These are phyloP conservation scores for Chrysopilus asiliformis DNA, from an alignment of 2,888 invertebrate species.

Conservation along the genomic window DNA sequence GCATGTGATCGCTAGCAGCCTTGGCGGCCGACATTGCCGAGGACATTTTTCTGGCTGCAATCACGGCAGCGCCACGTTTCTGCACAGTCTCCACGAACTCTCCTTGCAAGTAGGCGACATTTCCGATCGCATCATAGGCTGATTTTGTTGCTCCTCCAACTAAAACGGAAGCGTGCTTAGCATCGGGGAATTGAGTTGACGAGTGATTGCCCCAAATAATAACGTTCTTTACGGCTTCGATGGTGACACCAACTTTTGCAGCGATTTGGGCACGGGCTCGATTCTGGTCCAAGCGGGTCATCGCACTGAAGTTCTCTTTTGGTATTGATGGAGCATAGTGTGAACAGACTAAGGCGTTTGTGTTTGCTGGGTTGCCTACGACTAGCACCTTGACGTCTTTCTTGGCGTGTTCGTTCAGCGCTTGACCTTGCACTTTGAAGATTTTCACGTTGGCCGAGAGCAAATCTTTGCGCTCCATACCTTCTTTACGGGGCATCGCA, in stretches of 20 bases:
- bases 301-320: conserved; percentile 89
- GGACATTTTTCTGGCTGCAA: conserved; percentile 93
- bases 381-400: conserved; percentile 91
- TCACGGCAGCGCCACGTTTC: conserved; percentile 94
- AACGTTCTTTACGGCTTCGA: conserved; percentile 71
- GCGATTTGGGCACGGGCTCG: conserved; percentile 85
- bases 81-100: conserved; percentile 87
- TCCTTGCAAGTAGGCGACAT: conserved; percentile 66
- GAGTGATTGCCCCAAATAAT: conserved; percentile 99
- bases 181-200: conserved; percentile 96
- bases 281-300: conserved; percentile 98
- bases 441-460: conserved; percentile 96
- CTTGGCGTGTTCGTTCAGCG: conserved; percentile 77
- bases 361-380: conserved; percentile 99
- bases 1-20: conserved; percentile 96
- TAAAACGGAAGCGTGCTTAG: conserved; percentile 51
- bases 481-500: conserved; percentile 93
- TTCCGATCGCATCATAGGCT: conserved; percentile 59
- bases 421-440: conserved; percentile 93
- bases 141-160: conserved; percentile 42
- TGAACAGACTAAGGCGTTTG: conserved; percentile 90
- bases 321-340: conserved; percentile 95
- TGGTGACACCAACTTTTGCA: conserved; percentile 50
- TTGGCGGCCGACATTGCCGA: conserved; percentile 99
- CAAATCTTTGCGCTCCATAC: conserved; percentile 98